Evolutionary conservation across 2,888 invertebrate species (phyloP).

Genomic region (Amiota communis): DNA sequence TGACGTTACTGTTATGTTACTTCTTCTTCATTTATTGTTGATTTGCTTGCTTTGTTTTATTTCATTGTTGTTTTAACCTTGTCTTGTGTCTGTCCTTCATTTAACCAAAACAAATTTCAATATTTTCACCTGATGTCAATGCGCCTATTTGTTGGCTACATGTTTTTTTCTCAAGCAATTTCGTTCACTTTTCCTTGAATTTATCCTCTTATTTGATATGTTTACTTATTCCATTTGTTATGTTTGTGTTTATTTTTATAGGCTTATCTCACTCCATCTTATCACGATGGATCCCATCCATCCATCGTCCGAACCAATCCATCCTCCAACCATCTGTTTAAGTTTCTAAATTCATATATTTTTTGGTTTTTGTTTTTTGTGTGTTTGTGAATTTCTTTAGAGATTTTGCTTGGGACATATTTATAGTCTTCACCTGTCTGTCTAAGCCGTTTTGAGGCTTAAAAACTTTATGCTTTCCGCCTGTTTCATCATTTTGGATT

Average conservation of each 20-base stretch:
- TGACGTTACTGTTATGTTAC: conserved; percentile 20
- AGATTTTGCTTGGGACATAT: not conserved
- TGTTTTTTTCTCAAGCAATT: not conserved
- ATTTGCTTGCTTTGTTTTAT: conserved; percentile 33
- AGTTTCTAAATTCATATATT: not conserved
- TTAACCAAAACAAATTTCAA: no score
- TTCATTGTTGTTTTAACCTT: no score
- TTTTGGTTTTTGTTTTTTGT: not conserved
- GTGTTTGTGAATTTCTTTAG: not conserved
- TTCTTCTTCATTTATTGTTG: no score
- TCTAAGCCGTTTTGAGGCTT: not conserved
- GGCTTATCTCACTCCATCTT: not conserved
- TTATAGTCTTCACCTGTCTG: not conserved
- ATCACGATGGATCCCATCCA: no score
- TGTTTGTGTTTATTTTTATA: not conserved
- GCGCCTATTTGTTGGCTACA: not conserved
- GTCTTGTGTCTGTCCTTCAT: no score
- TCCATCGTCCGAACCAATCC: not conserved
- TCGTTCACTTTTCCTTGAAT: not conserved
- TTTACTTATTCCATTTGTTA: not conserved
- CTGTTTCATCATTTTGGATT: not conserved
- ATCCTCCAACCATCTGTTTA: not conserved
- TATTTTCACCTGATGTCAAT: no score
- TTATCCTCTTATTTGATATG: not conserved
- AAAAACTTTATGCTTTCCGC: not conserved